Base-by-base conservation (phyloP, 1,140 invertebrate genomes). In the Eriocheir sinensis region DNA sequence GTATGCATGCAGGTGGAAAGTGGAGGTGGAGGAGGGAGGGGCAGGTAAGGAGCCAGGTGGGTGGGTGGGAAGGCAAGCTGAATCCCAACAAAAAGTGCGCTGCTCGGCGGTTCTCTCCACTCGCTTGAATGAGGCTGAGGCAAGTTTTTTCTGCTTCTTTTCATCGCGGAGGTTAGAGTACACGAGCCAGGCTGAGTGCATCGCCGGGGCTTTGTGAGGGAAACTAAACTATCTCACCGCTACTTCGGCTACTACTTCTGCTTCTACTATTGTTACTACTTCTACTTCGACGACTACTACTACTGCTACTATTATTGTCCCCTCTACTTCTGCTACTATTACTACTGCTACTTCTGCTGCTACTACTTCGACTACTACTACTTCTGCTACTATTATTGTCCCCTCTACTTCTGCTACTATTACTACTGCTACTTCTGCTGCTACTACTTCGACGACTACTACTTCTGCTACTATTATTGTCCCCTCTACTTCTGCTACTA, bases 151-250 rank as follows among this genome's bases (percentile, higher is more conserved):
- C 6, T 72, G 27, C 60, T 27, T 72, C 60, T 72, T n/a, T 72
- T 72, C 60, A 72, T 72, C 60, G 60, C n/a, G 60, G 21, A 72
- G 60, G 60, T 72, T 72, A 72, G n/a, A 72, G 60, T 72, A 72
- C 60, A 72, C 27, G 12, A n/a, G 27, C 21, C n/a, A 72, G 27
- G 60, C 27, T n/a, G 60, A 15, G 4, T 72, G 60, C 21, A n/a
- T 27, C 60, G 60, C 60, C 60, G 60, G 60, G 60, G 12, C 60
- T 72, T 27, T 72, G 12, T n/a, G 27, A n/a, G 60, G n/a, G n/a
- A n/a, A n/a, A n/a, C n/a, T n/a, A n/a, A n/a, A n/a, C n/a, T n/a
- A n/a, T n/a, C n/a, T 8, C 15, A 15, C 15, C 27, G 8, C 27
- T n/a, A n/a, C 60, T 72, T 21, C 27, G 27, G 60, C 60, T 72